Conservation (phyloP, 2,113 vertebrate species). For the Pipa parva region DNA sequence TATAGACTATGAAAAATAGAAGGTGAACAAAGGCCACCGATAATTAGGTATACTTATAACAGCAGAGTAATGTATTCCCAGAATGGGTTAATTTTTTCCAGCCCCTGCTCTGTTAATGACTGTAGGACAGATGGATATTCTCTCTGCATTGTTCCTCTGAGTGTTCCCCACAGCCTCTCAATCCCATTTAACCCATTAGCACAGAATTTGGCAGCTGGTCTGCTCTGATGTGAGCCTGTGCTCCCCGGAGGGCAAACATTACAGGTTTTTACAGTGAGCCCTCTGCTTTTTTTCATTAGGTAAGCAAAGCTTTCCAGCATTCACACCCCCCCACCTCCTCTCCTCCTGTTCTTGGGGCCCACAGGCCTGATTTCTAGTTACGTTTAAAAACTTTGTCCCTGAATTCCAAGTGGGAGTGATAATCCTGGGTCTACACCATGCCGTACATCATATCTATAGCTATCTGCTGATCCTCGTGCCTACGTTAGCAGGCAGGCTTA, state of each 20-base stretch:
- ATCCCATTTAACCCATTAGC: slow-evolving; percentile 40
- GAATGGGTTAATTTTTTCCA: background rate
- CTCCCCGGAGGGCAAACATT: slow-evolving; percentile 22
- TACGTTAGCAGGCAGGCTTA: background rate
- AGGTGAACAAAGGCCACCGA: no score
- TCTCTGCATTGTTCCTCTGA: slow-evolving; percentile 30
- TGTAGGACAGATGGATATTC: slow-evolving; percentile 25
- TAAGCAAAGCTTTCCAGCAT: slow-evolving; percentile 4
- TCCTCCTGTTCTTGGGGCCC: slow-evolving; percentile 3
- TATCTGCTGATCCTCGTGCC: background rate
- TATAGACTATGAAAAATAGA: no score
- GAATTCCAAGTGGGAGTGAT: slow-evolving; percentile 1
- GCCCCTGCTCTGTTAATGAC: slow-evolving; percentile 3
- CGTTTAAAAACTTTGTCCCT: background rate
- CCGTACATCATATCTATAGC: background rate
- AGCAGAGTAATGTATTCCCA: no score
- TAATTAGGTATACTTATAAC: no score
- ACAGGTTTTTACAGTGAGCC: slow-evolving; percentile 20
- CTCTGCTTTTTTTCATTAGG: slow-evolving; percentile 6
- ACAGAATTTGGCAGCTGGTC: slow-evolving; percentile 30
- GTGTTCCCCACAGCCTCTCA: slow-evolving; percentile 27
- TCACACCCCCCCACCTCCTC: background rate
- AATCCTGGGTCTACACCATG: slow-evolving; percentile 9
- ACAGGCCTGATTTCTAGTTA: background rate
- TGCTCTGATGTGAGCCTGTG: background rate